A percentile compares a stretch with the other conserved stretches of the same genome.
Evolutionary conservation across 2,888 invertebrate species (phyloP).

Genomic region (Metacarcinus magister): DNA sequence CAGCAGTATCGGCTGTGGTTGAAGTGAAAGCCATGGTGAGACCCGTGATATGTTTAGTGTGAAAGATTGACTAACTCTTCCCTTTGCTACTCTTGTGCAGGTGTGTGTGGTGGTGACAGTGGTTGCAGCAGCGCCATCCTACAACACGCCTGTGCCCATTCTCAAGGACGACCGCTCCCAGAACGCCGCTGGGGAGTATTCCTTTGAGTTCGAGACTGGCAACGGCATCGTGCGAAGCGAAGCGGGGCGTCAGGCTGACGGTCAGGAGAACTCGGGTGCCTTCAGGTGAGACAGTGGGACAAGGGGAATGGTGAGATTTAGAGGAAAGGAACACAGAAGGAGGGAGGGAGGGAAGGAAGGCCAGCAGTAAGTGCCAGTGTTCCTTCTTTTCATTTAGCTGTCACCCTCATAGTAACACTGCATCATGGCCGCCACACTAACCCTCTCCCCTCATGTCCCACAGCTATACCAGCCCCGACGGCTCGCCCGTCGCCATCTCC

Average conservation of each 20-base stretch:
- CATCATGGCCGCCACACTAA: neutral
- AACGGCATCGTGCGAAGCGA: slow-evolving; percentile 51
- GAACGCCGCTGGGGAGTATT: slow-evolving; percentile 32
- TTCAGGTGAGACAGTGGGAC: neutral
- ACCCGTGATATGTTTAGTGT: neutral
- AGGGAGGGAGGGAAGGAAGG: neutral
- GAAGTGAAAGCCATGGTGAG: neutral
- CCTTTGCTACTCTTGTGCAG: neutral
- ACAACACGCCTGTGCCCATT: slow-evolving; percentile 20
- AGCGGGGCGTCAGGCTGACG: neutral
- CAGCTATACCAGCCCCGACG: slow-evolving; percentile 75
- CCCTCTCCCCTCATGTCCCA: neutral
- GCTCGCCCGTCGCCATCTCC: slow-evolving; percentile 67
- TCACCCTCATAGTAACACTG: neutral
- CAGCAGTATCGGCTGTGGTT: neutral
- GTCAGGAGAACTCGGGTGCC: slow-evolving; percentile 4
- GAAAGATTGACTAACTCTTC: neutral
- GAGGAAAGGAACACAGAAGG: neutral
- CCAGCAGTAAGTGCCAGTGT: neutral
- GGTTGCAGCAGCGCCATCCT: neutral
- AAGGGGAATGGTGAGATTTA: neutral
- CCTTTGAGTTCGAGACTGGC: slow-evolving; percentile 40
- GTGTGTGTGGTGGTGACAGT: neutral
- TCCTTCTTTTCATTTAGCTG: neutral
- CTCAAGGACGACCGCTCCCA: slow-evolving; percentile 30